These are phyloP conservation scores for Limnephilus rhombicus DNA, from an alignment of 2,888 invertebrate species.

Conservation along the genomic window DNA sequence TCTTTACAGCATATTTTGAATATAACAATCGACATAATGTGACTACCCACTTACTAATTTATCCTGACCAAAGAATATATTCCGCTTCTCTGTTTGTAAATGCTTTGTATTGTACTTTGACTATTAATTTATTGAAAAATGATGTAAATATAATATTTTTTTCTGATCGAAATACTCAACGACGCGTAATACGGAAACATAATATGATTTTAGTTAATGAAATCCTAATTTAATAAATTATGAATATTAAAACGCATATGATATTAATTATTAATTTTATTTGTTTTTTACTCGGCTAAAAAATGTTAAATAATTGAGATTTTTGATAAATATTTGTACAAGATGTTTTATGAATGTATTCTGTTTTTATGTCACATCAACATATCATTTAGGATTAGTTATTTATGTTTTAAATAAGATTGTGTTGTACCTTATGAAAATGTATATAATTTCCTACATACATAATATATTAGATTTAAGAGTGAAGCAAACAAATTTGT, in stretches of 20 bases:
- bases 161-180: conserved; percentile 35
- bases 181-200: not conserved
- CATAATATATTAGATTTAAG: not conserved
- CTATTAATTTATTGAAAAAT: conserved; percentile 25
- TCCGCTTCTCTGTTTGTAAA: not conserved
- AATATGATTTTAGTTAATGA: not conserved
- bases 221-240: not conserved
- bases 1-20: no score
- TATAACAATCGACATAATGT: not conserved
- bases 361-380: not conserved
- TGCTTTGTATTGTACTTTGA: not conserved
- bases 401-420: conserved; percentile 40
- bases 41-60: not conserved
- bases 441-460: conserved; percentile 31
- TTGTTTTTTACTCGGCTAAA: not conserved
- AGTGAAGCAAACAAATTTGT: conserved; percentile 12
- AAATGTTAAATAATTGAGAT: not conserved
- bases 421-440: conserved; percentile 44
- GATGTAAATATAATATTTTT: conserved; percentile 8
- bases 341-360: not conserved
- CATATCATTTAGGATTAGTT: conserved; percentile 26
- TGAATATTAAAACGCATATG: not conserved
- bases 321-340: not conserved
- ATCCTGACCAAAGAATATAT: conserved; percentile 35
- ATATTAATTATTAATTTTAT: not conserved